Conservation (phyloP, 2,888 invertebrate species). For the Microdon myrmicae region DNA sequence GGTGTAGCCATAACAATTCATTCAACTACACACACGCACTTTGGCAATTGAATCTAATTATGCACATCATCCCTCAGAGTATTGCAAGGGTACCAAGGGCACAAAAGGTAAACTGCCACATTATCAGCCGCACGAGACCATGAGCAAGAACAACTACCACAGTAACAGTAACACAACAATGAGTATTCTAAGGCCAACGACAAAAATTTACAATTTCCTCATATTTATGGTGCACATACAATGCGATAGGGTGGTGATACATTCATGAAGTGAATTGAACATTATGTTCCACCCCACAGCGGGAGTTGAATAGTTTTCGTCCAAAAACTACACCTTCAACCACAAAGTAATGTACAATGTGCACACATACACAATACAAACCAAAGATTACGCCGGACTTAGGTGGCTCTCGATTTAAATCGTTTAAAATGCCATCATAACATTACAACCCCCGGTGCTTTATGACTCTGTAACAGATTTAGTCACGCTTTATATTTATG, state of each 20-base stretch:
- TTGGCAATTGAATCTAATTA: slow-evolving; percentile 38
- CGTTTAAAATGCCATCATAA: slow-evolving; percentile 54
- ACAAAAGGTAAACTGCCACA: slow-evolving; percentile 12
- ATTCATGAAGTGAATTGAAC: slow-evolving; percentile 39
- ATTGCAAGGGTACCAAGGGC: slow-evolving; percentile 10
- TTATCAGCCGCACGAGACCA: too few relatives aligned
- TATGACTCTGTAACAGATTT: slow-evolving; percentile 56
- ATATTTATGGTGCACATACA: slow-evolving; percentile 6
- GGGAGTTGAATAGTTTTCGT: slow-evolving; percentile 7
- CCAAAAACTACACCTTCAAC: slow-evolving; percentile 7
- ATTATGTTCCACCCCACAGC: slow-evolving; percentile 33
- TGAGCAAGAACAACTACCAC: too few relatives aligned
- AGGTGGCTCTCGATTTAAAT: slow-evolving; percentile 53
- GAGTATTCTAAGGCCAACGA: background rate
- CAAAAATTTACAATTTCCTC: slow-evolving; percentile 16
- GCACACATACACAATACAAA: slow-evolving; percentile 31
- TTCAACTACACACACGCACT: slow-evolving; percentile 28
- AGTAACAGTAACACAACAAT: too few relatives aligned
- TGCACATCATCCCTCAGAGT: slow-evolving; percentile 15
- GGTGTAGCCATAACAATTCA: slow-evolving; percentile 37
- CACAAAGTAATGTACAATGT: too few relatives aligned
- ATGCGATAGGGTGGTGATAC: slow-evolving; percentile 45
- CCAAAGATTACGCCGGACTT: slow-evolving; percentile 54
- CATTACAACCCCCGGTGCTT: slow-evolving; percentile 54
- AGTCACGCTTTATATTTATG: slow-evolving; percentile 53